These are phyloP conservation scores for Heptranchias perlo DNA, from an alignment of 2,113 vertebrate genomes.

Conservation along the genomic window DNA sequence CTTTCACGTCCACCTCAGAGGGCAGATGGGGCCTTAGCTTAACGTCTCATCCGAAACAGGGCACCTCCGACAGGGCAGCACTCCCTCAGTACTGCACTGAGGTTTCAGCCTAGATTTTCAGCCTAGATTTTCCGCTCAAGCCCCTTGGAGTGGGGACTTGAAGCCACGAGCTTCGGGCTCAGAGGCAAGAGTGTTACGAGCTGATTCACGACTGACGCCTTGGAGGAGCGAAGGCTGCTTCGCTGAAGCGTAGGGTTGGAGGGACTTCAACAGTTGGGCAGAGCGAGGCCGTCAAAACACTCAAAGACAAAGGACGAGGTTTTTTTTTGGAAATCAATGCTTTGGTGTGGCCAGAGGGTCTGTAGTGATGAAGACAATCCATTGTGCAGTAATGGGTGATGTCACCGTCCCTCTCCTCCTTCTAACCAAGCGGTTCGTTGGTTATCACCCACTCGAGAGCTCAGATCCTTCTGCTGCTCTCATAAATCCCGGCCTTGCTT, in stretches of 20 bases:
- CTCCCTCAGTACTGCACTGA: not conserved
- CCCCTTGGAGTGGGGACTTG: not conserved
- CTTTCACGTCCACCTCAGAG: too few species aligned
- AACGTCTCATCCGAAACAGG: not conserved
- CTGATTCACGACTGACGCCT: too few species aligned
- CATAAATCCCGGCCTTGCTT: not conserved
- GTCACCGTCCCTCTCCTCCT: not conserved
- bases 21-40: not conserved
- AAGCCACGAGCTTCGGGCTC: not conserved
- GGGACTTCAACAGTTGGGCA: not conserved
- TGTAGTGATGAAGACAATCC: not conserved
- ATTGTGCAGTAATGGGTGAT: not conserved
- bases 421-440: not conserved
- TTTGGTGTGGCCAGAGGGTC: not conserved
- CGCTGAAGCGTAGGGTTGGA: not conserved
- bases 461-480: not conserved
- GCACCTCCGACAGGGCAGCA: not conserved
- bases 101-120: too few species aligned
- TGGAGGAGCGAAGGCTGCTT: not conserved
- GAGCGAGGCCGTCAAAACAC: not conserved
- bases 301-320: not conserved
- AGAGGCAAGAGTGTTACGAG: not conserved
- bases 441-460: not conserved
- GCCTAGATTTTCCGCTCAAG: too few species aligned
- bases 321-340: slow-evolving; percentile 3